Percentiles rank a stretch among this genome's conserved stretches.
Conservation (phyloP, 1,140 invertebrate species). For the Uloborus diversus region DNA sequence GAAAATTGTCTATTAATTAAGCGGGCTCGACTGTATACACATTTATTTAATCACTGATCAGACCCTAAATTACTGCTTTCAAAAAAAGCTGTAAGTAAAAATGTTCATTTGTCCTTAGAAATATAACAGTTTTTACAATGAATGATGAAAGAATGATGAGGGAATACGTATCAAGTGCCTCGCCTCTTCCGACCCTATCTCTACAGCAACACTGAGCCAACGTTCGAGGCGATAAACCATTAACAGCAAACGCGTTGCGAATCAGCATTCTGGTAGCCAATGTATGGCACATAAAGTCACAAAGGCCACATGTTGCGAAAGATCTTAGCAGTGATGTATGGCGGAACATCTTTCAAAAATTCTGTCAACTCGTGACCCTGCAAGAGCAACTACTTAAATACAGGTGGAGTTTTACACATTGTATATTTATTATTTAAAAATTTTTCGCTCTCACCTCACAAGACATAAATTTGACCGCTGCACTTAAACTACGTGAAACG, state of each 20-base stretch:
- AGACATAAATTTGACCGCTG: slow-evolving; percentile 35
- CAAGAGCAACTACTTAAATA: slow-evolving; percentile 31
- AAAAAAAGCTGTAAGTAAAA: too few species aligned
- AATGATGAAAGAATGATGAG: too few species aligned
- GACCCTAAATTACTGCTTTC: too few species aligned
- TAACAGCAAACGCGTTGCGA: background rate
- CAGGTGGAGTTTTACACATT: slow-evolving; percentile 15
- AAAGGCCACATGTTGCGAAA: slow-evolving; percentile 16
- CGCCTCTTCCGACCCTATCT: too few species aligned
- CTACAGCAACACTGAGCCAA: too few species aligned
- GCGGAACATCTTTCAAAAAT: slow-evolving; percentile 13
- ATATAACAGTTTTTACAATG: too few species aligned
- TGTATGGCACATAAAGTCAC: slow-evolving; percentile 20
- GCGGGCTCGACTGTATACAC: too few species aligned
- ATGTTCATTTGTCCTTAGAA: too few species aligned
- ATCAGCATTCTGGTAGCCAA: slow-evolving; percentile 14
- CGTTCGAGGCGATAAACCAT: background rate
- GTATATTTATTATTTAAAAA: slow-evolving; percentile 16
- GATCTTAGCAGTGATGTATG: slow-evolving; percentile 33
- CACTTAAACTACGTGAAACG: slow-evolving; percentile 27
- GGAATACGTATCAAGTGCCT: too few species aligned
- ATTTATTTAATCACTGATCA: too few species aligned
- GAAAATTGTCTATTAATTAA: too few species aligned
- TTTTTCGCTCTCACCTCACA: background rate
- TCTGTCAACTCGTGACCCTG: background rate